Evolutionary conservation across 2,113 vertebrate species (phyloP), one percentile per base, ranked within the genome.

Genomic region (Suncus etruscus): DNA sequence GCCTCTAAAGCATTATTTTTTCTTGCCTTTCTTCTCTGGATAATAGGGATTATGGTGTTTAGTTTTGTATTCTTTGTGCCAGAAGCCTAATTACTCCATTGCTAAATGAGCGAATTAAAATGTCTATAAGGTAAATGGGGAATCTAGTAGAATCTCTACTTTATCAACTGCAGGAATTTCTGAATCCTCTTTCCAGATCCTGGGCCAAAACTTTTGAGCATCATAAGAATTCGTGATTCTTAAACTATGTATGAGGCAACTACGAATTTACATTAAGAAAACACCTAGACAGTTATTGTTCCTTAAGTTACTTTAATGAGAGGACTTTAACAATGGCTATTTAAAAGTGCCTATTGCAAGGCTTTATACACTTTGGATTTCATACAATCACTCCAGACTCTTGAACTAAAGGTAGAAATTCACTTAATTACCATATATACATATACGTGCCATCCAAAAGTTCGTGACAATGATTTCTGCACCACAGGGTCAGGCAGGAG

Each of bases 391-490:
- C 91, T 75, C 68, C 39, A 29, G 45, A 79, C 65, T 81, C 79
- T 54, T 92, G 32, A 88, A 18, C 29, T 61, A 61, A 87, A 91
- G 91, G 82, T 39, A 58, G 32, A 29, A 39, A 70, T 51, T 95
- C 66, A 39, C 61, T 83, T 85, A 94, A 9, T 74, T 77, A 81
- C 58, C 39, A 39, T 74, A 29, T 86, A 61, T 66, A 80, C 54
- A 73, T 86, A 61, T 66, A 80, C 54, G 68, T 1, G 27, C 11
- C 63, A 90, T 63, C 32, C 61, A 85, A 72, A 87, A 91, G 14
- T 82, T 24, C 45, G 47, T 47, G 76, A 61, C 83, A 77, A 81
- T 14, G 48, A 80, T 83, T 94, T 90, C 63, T 90, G 79, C 48
- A 87, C 69, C 39, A 27, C 1, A 63, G 63, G 48, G 68, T 25